Base-by-base conservation (phyloP, 2,888 invertebrate genomes). In the Kuschelorhynchus macadamiae region DNA sequence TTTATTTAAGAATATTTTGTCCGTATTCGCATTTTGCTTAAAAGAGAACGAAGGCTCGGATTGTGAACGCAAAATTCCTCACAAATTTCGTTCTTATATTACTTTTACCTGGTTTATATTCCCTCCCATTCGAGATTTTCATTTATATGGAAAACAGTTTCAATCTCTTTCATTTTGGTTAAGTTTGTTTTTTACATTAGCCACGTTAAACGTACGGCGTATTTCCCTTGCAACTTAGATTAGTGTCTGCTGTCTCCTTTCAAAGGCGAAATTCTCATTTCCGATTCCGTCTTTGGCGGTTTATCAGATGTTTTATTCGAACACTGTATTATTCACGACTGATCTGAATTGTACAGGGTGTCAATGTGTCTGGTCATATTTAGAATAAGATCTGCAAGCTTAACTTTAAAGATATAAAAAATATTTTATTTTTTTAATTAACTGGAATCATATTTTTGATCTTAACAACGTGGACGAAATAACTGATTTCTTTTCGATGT, bases 101-200 rank as follows among this genome's bases (percentile, higher is more conserved):
- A 30, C 56, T 57, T 57, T 46, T 57, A 57, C 56, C 56, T 57
- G 56, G 56, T 57, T 57, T 57, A 57, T 57, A 46, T 46, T 44
- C 25, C 32, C 25, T 17, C 16, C 56, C 56, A 57, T 57, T 57
- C 56, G 42, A 57, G 46, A 57, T 62, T 62, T 44, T 62, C 62
- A 62, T 62, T 62, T 62, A 62, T 53, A 62, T 62, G 62, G 62
- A 62, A 62, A 62, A 46, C 62, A 62, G 62, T 50, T 62, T 53
- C 53, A 62, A 62, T 62, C 62, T 62, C 44, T 50, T 62, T 62
- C 50, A 44, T 62, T 62, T 62, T 18, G 53, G 47, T 41, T 59
- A 59, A 33, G 47, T 59, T 59, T 59, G 36, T 49, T 59, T 59
- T 49, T 49, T 59, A 46, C 56, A 57, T 46, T 57, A 21, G 32